A percentile compares a stretch with the other conserved stretches of the same genome.
Conservation (phyloP, 2,797 vertebrate species). For the Myotis planiceps region DNA sequence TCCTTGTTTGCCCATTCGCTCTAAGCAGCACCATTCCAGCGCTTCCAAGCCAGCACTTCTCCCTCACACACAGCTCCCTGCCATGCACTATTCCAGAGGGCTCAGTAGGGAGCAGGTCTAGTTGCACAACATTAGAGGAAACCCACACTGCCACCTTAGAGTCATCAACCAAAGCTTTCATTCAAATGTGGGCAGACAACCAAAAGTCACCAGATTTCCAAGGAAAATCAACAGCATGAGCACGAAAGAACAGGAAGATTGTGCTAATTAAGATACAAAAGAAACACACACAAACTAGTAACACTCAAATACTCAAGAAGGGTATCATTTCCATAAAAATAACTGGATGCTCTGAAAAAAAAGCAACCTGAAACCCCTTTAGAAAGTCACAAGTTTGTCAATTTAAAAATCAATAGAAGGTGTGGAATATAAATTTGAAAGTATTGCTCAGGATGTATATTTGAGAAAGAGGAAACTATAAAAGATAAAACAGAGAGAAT, state of each 20-base stretch:
- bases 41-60: background rate
- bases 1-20: background rate
- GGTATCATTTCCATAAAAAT: background rate
- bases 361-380: background rate
- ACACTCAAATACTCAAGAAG: background rate
- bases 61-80: background rate
- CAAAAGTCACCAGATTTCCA: constrained; percentile 24
- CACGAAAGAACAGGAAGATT: background rate
- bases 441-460: background rate
- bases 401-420: background rate
- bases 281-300: background rate
- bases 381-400: background rate
- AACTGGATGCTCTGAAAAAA: background rate
- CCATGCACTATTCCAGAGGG: background rate
- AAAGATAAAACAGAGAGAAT: background rate
- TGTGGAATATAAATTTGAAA: background rate
- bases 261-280: background rate
- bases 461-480: background rate
- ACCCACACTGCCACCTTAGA: background rate
- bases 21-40: background rate
- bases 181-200: background rate
- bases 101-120: background rate
- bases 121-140: background rate
- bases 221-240: constrained; percentile 16
- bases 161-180: background rate